A percentile compares a stretch with the other conserved stretches of the same genome.
These are phyloP conservation scores for Agrilus biguttatus DNA, from an alignment of 2,888 invertebrate species.

Conservation along the genomic window DNA sequence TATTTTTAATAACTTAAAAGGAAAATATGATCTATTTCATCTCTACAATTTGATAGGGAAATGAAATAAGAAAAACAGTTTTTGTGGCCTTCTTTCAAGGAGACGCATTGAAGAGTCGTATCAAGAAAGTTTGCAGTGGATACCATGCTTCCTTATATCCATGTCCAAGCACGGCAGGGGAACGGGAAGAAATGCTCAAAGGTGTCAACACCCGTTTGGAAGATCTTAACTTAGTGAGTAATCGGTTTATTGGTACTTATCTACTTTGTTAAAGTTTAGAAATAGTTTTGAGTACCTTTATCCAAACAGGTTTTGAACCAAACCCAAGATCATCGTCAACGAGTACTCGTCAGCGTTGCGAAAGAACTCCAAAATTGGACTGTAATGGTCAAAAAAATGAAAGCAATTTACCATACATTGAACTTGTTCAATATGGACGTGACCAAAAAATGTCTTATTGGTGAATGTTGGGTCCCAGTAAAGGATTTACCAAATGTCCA, in stretches of 20 bases:
- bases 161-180: constrained; percentile 72
- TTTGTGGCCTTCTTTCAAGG: constrained; percentile 84
- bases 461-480: constrained; percentile 77
- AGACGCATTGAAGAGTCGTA: constrained; percentile 73
- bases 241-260: constrained; percentile 3
- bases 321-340: constrained; percentile 75
- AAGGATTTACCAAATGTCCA: constrained; percentile 57
- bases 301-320: constrained; percentile 58
- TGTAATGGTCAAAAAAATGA: constrained; percentile 75
- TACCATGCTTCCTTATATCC: constrained; percentile 86
- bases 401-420: constrained; percentile 86
- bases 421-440: constrained; percentile 89
- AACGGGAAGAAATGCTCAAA: constrained; percentile 76
- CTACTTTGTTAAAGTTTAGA: constrained; percentile 2
- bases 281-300: neutral
- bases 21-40: too few species aligned
- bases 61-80: constrained; percentile 74
- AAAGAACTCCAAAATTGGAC: constrained; percentile 80
- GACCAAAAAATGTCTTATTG: constrained; percentile 77
- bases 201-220: constrained; percentile 79
- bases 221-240: constrained; percentile 60
- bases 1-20: too few species aligned
- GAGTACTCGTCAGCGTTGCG: constrained; percentile 72
- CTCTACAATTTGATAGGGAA: constrained; percentile 43
- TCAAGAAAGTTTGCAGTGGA: constrained; percentile 85